Base-by-base conservation (phyloP, 1,140 invertebrate species). In the Anastatus disparis region DNA sequence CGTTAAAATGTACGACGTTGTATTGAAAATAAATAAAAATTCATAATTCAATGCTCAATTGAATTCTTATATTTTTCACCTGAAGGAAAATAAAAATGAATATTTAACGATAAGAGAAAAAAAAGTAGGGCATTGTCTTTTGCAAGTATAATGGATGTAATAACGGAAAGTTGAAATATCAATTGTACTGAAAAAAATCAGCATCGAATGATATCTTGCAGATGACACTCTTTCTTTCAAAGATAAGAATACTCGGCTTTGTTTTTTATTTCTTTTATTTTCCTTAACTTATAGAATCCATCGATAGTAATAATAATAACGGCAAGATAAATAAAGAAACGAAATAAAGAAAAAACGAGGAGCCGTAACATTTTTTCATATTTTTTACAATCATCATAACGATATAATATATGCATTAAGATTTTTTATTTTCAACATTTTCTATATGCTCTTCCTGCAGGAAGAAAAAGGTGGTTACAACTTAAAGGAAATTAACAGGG, bases 101-200 rank as follows among this genome's bases (percentile, higher is more conserved):
- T 44, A 29, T 55, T 55, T 55, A 44, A 66, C 44, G 46, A 22
- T 27, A 3, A 24, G n/a, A n/a, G n/a, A n/a, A n/a, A n/a, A n/a
- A n/a, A n/a, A 66, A 66, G 29, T 50, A 17, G 9, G 9, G 38
- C 31, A 68, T 59, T 59, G 55, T 58, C 27, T 59, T 48, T 50
- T 38, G 20, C 20, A 40, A 50, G 42, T 59, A 68, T 66, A 68
- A 59, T 68, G 17, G 40, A n/a, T n/a, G 53, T 15, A 46, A 68
- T 58, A 68, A 58, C 40, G 44, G 38, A n/a, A 35, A 68, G 20
- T 2, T 2, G 13, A 44, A 22, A 59, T 13, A 17, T 68, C 29
- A 68, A 59, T 68, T 59, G 17, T 29, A 29, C 17, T 12, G 40
- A 59, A 35, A 56, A n/a, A n/a, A n/a, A n/a, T n/a, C n/a, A n/a